Conservation (phyloP, 2,797 vertebrate genomes). For the Gymnodraco acuticeps region DNA sequence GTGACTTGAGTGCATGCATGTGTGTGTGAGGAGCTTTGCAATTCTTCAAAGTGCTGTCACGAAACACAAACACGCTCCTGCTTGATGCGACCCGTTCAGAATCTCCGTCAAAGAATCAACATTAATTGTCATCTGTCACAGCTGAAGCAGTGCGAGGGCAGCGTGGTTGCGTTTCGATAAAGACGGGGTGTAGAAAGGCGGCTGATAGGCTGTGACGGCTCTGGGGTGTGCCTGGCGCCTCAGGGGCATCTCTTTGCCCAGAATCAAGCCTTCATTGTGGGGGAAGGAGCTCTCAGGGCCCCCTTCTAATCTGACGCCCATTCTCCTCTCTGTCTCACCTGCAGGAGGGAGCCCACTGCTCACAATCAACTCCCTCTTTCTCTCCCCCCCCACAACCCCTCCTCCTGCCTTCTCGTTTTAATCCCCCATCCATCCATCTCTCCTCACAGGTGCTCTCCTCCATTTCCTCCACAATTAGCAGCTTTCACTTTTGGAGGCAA, state of each 20-base stretch:
- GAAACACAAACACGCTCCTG: constrained; percentile 46
- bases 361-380: constrained; percentile 58
- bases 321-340: constrained; percentile 79
- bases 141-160: constrained; percentile 60
- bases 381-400: background rate
- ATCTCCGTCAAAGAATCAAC: constrained; percentile 77
- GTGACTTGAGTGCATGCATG: constrained; percentile 44
- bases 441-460: constrained; percentile 64
- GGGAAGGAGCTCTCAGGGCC: constrained; percentile 74
- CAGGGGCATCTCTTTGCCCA: constrained; percentile 70
- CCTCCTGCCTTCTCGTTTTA: constrained; percentile 44
- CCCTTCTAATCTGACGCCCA: constrained; percentile 80
- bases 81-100: constrained; percentile 71
- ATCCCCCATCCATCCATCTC: constrained; percentile 66
- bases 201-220: constrained; percentile 76
- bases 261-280: constrained; percentile 82
- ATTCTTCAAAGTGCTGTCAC: constrained; percentile 78
- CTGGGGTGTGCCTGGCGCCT: constrained; percentile 69
- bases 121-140: constrained; percentile 80
- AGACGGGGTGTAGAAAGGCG: constrained; percentile 52
- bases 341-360: constrained; percentile 79
- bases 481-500: constrained; percentile 35
- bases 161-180: constrained; percentile 49
- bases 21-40: constrained; percentile 52
- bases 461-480: constrained; percentile 61